Conservation (phyloP, 2,113 vertebrate species). For the Ondatra zibethicus region DNA sequence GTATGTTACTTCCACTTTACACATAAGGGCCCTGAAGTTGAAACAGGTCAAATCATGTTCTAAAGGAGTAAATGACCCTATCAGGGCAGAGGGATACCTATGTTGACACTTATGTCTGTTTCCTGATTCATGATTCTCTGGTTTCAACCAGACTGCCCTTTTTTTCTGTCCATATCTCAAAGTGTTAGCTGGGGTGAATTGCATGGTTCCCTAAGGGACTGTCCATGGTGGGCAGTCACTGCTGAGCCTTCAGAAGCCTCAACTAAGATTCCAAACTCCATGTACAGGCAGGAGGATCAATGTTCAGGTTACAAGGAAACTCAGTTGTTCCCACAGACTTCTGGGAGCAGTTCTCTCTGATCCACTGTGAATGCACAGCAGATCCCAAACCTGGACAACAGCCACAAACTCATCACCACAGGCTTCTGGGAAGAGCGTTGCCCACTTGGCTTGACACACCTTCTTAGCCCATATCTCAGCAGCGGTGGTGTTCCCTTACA, state of each 20-base stretch:
- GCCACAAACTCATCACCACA: accelerated
- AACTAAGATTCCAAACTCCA: not conserved
- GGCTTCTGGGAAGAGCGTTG: not conserved
- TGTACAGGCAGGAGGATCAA: not conserved
- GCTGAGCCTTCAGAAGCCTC: not conserved
- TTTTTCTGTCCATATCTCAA: not conserved
- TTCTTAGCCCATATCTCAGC: accelerated
- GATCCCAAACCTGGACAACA: not conserved
- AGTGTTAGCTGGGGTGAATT: too few relatives aligned
- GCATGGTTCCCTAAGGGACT: not conserved
- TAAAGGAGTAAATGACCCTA: not conserved
- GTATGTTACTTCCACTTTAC: not conserved
- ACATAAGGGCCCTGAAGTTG: not conserved
- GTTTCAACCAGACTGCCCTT: not conserved
- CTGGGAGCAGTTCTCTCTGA: too few relatives aligned
- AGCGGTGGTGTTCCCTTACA: accelerated
- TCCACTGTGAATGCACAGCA: not conserved
- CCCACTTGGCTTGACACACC: accelerated
- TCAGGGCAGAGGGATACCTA: not conserved
- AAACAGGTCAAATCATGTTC: not conserved
- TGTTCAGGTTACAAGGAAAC: not conserved
- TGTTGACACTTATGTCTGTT: not conserved
- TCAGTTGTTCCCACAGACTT: not conserved
- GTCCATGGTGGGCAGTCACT: not conserved
- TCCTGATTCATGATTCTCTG: not conserved